Evolutionary conservation across 2,888 invertebrate species (phyloP), one percentile per base, ranked within the genome.

Genomic region (Rhorus exstirpatorius): DNA sequence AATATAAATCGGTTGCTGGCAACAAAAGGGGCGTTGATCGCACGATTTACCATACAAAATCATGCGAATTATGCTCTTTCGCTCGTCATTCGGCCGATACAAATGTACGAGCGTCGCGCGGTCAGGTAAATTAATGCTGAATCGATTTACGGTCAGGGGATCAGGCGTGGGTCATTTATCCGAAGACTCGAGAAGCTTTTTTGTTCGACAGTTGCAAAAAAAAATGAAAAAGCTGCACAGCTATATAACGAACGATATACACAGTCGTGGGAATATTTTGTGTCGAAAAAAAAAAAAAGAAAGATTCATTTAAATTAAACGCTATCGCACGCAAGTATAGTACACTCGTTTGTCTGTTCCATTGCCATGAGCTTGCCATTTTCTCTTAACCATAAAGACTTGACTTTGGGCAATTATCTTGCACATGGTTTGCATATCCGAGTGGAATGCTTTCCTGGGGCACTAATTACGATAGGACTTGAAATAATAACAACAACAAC

Each of bases 181-280:
- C 46, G 68, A 58, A 19, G 35, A 76, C 17, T 46, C 58, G 58
- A 51, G 12, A 49, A 19, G n/a, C n/a, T 51, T 63, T 74, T 63
- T 63, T 3, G 41, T 26, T 44, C 1, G 0, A 19, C 7, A 70
- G 24, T 26, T n/a, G n/a, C n/a, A 17, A 24, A 38, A 41, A 41
- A 58, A 44, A 14, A 19, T 7, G 24, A 38, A 12, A 3, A 0
- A 12, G 17, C 24, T 7, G 10, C n/a, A n/a, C n/a, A n/a, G n/a
- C n/a, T n/a, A n/a, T n/a, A n/a, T n/a, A n/a, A n/a, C n/a, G n/a
- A n/a, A n/a, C n/a, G n/a, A n/a, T n/a, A n/a, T n/a, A n/a, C n/a
- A 38, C 10, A 65, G 41, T 60, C 74, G 79, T 79, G 74, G 74
- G 74, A 74, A 79, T 65, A 65, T 63, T 78, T 71, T 4, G 31